Evolutionary conservation across 2,113 vertebrate species (phyloP).

Genomic region (Rattus rattus): DNA sequence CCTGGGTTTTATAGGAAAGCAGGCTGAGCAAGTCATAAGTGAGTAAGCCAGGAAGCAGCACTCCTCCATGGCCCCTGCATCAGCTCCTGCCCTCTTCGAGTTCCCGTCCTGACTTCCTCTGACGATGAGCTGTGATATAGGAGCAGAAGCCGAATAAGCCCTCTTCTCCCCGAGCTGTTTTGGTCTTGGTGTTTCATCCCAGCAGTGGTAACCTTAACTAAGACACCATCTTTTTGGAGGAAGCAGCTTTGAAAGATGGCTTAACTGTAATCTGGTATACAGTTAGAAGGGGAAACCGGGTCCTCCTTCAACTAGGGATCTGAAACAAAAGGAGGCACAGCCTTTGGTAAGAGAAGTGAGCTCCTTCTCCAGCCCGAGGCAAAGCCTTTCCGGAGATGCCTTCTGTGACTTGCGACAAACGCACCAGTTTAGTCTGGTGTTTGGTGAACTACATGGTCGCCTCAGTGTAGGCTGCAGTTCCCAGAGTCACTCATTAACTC

Average conservation of each 20-base stretch:
- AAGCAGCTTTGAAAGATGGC: slow-evolving; percentile 7
- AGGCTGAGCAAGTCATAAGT: too few species aligned
- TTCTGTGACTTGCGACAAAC: slow-evolving; percentile 39
- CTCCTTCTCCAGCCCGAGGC: neutral
- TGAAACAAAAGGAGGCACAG: slow-evolving; percentile 29
- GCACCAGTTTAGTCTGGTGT: slow-evolving; percentile 53
- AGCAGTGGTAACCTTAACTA: neutral
- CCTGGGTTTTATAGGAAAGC: neutral
- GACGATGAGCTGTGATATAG: neutral
- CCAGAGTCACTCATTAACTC: slow-evolving; percentile 72
- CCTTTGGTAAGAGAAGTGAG: slow-evolving; percentile 48
- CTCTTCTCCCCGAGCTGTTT: neutral
- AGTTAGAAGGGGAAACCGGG: neutral
- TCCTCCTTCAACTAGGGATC: neutral
- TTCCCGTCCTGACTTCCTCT: neutral
- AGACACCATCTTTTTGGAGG: neutral
- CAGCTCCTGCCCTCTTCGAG: neutral
- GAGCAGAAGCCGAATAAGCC: neutral
- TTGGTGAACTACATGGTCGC: slow-evolving; percentile 27
- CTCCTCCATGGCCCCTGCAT: neutral
- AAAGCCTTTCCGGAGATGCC: slow-evolving; percentile 42
- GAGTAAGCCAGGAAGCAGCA: neutral
- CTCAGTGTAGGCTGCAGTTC: slow-evolving; percentile 45
- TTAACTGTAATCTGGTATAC: neutral
- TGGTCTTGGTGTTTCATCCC: neutral